These are phyloP conservation scores for Tenrec ecaudatus DNA, from an alignment of 2,113 vertebrate genomes.

Conservation along the genomic window DNA sequence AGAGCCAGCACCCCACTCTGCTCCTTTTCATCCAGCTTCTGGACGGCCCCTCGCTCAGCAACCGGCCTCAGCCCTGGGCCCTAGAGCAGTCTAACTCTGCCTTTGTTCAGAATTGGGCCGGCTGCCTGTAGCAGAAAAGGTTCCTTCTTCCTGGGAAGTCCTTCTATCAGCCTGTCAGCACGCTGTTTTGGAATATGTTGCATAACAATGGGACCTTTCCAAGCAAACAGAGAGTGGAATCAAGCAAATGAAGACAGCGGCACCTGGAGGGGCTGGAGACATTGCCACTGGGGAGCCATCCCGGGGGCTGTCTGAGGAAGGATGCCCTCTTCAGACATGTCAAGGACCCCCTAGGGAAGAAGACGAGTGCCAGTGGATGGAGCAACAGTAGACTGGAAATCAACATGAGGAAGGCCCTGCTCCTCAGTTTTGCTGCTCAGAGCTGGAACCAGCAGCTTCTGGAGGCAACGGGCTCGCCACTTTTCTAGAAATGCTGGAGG, in stretches of 20 bases:
- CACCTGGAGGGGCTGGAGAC: neutral
- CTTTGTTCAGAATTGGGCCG: neutral
- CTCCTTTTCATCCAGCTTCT: neutral
- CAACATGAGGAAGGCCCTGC: accelerated
- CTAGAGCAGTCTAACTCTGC: neutral
- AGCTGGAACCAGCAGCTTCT: accelerated
- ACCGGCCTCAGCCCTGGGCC: neutral
- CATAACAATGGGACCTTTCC: neutral
- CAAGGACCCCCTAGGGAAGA: neutral
- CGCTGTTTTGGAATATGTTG: neutral
- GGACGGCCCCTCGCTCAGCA: accelerated
- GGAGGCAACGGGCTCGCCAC: accelerated
- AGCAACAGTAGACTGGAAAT: neutral
- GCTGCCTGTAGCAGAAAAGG: neutral
- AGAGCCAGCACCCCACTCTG: neutral
- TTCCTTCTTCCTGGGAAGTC: neutral
- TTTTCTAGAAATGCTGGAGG: neutral
- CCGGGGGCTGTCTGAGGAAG: neutral
- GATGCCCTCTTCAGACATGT: neutral
- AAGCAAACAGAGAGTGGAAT: neutral
- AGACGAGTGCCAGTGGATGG: neutral
- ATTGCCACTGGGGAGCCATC: neutral
- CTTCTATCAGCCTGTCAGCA: neutral
- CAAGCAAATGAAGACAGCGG: neutral
- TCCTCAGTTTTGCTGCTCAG: neutral